Evolutionary conservation across 1,140 invertebrate species (phyloP).

Genomic region (Drosophila albomicans): DNA sequence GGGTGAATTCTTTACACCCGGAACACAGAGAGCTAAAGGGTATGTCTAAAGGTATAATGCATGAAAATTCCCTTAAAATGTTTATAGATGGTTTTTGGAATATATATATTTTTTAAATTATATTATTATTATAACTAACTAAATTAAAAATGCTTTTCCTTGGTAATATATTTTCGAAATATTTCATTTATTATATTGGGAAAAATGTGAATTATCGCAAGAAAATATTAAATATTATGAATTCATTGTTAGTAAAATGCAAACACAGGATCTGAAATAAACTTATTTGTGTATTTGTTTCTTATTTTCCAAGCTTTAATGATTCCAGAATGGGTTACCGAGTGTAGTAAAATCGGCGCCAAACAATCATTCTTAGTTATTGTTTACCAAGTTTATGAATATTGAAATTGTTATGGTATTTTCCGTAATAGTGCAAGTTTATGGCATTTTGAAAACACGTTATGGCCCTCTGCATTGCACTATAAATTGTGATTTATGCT

Average conservation of each 20-base stretch:
- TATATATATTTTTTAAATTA: too few relatives aligned
- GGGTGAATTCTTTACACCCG: neutral
- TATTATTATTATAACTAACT: too few relatives aligned
- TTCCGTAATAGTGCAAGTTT: slow-evolving; percentile 55
- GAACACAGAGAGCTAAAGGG: neutral
- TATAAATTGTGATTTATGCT: slow-evolving; percentile 65
- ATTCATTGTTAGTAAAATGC: too few relatives aligned
- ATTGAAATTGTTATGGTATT: slow-evolving; percentile 35
- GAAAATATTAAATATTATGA: too few relatives aligned
- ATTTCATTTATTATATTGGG: too few relatives aligned
- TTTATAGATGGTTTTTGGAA: too few relatives aligned
- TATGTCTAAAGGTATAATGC: neutral
- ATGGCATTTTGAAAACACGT: slow-evolving; percentile 55
- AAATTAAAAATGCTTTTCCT: too few relatives aligned
- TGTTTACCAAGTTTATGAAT: slow-evolving; percentile 37
- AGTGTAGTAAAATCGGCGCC: neutral
- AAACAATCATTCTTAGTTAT: slow-evolving; percentile 1
- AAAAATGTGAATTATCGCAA: too few relatives aligned
- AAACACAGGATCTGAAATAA: too few relatives aligned
- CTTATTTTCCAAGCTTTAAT: neutral
- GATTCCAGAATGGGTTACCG: neutral
- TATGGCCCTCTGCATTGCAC: slow-evolving; percentile 48
- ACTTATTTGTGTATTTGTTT: too few relatives aligned
- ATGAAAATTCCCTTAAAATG: too few relatives aligned
- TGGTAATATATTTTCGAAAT: too few relatives aligned